A percentile compares a stretch with the other conserved stretches of the same genome.
These are phyloP conservation scores for Alligator sinensis DNA, from an alignment of 2,113 vertebrate genomes.

Conservation along the genomic window DNA sequence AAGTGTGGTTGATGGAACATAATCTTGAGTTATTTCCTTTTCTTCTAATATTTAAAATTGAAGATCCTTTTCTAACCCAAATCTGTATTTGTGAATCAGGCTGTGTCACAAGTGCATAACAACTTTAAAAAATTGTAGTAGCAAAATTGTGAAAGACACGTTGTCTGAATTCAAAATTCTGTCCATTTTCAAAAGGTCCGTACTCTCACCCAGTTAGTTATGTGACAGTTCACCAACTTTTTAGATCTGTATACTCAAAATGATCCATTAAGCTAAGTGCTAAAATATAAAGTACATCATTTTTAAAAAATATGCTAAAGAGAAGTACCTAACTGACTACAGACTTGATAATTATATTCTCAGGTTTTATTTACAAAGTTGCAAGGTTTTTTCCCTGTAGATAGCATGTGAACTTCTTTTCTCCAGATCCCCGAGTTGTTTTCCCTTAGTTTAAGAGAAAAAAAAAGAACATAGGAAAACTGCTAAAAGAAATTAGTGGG, in stretches of 20 bases:
- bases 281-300: not conserved
- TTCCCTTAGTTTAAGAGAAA: no score
- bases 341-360: not conserved
- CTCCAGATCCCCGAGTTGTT: not conserved
- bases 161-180: not conserved
- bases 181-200: not conserved
- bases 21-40: not conserved
- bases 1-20: not conserved
- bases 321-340: not conserved
- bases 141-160: not conserved
- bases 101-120: not conserved
- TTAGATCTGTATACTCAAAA: not conserved
- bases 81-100: not conserved
- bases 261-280: not conserved
- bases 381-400: not conserved
- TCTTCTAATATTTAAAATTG: not conserved
- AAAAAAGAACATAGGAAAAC: not conserved
- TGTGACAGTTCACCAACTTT: not conserved
- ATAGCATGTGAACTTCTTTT: rapidly evolving
- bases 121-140: not conserved
- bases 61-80: not conserved
- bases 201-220: not conserved
- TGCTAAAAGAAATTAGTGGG: not conserved
- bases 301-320: not conserved
- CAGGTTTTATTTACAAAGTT: not conserved